Base-by-base conservation (phyloP, 2,113 vertebrate genomes). In the Percopsis transmontana region DNA sequence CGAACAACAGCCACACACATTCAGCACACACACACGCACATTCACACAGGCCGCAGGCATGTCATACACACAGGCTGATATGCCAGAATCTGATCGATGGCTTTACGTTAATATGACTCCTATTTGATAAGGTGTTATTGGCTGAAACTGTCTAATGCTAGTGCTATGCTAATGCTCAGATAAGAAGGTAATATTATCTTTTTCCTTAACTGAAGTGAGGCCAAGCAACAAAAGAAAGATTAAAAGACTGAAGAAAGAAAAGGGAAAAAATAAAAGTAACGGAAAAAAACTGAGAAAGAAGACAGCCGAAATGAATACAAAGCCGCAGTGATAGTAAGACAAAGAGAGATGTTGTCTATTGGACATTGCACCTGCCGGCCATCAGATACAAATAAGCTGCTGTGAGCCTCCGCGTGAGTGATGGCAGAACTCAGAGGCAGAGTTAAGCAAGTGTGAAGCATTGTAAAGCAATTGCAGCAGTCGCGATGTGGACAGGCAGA, bases 41-140 rank as follows among this genome's bases (percentile, higher is more conserved):
- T 62, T 53, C 27, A 52, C 21, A 13, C 10, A 27, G 47, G 79
- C 85, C 78, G 15, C 62, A 62, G 72, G 62, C 66, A 1, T 18
- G 52, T 72, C 64, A 87, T 80, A 88, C 84, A 84, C 84, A 77
- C 71, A 66, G 55, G 59, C 76, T 84, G 81, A 76, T 85, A 87
- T 68, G n/a, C n/a, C 61, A n/a, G 52, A 38, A 47, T 68, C 44
- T 85, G 80, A 87, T 86, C 70, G 85, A 90, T 88, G 76, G 75
- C 27, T 79, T 67, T 33, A 23, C 51, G 70, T 79, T 68, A 79
- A n/a, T 68, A 61, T 74, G 61, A 68, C 65, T 78, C 74, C 72
- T 70, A 62, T 58, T 68, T 84, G 80, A 89, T 80, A 57, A 71
- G 74, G 72, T 85, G 67, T 79, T 85, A 77, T 79, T 79, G 81